Percentiles rank a stretch among this genome's conserved stretches.
Conservation (phyloP, 2,888 invertebrate species). For the Plebejus melissa region DNA sequence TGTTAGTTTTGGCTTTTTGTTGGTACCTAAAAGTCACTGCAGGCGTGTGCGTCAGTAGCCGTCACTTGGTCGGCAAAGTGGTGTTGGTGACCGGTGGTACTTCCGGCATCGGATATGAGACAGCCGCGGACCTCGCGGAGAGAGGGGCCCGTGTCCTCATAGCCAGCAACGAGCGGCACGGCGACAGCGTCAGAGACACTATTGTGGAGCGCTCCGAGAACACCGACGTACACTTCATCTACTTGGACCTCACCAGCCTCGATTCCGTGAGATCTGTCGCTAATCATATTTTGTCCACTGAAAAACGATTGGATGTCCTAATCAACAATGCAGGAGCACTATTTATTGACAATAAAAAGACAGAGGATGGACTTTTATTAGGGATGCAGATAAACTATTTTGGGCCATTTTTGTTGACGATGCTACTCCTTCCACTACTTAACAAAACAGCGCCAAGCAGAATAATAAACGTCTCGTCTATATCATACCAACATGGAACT, state of each 20-base stretch:
- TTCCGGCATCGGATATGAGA: slow-evolving; percentile 87
- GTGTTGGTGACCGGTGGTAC: slow-evolving; percentile 60
- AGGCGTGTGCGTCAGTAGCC: slow-evolving; percentile 38
- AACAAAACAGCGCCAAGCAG: slow-evolving; percentile 48
- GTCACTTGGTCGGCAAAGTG: slow-evolving; percentile 82
- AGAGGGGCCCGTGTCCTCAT: slow-evolving; percentile 86
- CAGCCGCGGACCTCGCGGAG: slow-evolving; percentile 82
- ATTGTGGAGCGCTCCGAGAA: too few relatives aligned
- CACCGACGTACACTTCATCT: too few relatives aligned
- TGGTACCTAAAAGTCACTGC: slow-evolving; percentile 33
- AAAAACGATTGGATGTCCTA: slow-evolving; percentile 73
- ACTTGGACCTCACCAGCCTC: slow-evolving; percentile 70
- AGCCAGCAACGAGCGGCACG: slow-evolving; percentile 48
- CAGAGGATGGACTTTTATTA: slow-evolving; percentile 79
- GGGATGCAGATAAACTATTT: slow-evolving; percentile 80
- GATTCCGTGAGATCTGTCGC: slow-evolving; percentile 79
- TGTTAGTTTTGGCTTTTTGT: slow-evolving; percentile 28
- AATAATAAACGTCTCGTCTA: slow-evolving; percentile 52
- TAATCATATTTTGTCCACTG: slow-evolving; percentile 65
- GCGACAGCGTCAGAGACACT: too few relatives aligned
- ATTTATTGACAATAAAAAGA: slow-evolving; percentile 49
- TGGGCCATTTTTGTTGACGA: slow-evolving; percentile 55
- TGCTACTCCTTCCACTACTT: slow-evolving; percentile 53
- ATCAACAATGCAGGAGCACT: slow-evolving; percentile 80
- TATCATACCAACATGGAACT: slow-evolving; percentile 42